Evolutionary conservation across 53 echinoderm and acorn worm species (phyloP).

Genomic region (Astropecten irregularis): DNA sequence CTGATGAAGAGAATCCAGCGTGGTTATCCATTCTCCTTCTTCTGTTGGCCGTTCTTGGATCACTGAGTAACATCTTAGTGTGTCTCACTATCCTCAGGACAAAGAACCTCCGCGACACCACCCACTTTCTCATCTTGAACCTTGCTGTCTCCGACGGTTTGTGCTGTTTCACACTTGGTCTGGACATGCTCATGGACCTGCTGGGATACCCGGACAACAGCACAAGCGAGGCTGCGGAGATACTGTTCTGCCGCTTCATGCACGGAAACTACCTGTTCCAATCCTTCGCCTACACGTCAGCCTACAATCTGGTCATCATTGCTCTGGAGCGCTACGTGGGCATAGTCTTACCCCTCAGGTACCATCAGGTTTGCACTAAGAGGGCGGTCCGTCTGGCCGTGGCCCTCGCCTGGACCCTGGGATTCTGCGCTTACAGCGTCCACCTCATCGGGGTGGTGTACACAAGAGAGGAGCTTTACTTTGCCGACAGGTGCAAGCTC

Average conservation of each 20-base stretch:
- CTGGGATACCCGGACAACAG: constrained; percentile 11
- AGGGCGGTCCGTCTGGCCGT: background rate
- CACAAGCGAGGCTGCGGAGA: background rate
- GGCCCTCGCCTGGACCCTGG: constrained; percentile 1
- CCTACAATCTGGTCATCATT: constrained; percentile 28
- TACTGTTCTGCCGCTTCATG: constrained; percentile 32
- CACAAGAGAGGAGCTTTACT: background rate
- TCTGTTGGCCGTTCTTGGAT: constrained; percentile 12
- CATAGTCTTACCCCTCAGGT: constrained; percentile 10
- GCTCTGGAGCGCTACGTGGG: constrained; percentile 24
- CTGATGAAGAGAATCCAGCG: background rate
- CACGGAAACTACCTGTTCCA: constrained; percentile 28
- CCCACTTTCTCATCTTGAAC: constrained; percentile 48
- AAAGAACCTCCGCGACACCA: constrained; percentile 2
- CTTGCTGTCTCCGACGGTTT: constrained; percentile 27
- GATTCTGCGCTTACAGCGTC: constrained; percentile 15
- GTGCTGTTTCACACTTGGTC: background rate
- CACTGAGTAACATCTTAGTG: constrained; percentile 34
- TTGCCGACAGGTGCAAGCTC: background rate
- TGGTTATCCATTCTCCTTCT: constrained; percentile 26
- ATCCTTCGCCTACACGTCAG: constrained; percentile 22
- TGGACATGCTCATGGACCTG: constrained; percentile 20
- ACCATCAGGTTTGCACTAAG: constrained; percentile 7
- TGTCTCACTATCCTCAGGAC: constrained; percentile 32
- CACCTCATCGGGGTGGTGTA: background rate